Base-by-base conservation (phyloP, 2,113 vertebrate species). In the Pollachius pollachius region DNA sequence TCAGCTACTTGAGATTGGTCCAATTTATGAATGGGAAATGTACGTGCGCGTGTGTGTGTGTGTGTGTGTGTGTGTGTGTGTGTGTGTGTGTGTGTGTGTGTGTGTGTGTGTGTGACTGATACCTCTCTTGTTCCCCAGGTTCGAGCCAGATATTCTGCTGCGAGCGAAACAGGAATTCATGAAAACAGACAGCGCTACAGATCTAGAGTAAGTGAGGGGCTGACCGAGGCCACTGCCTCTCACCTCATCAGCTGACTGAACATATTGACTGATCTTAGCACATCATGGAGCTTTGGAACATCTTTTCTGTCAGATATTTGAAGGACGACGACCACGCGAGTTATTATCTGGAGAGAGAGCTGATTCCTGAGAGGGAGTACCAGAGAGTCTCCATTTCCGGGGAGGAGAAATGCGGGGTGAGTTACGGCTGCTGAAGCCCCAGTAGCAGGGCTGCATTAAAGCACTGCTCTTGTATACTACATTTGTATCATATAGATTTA, bases 131-230 rank as follows among this genome's bases (percentile, higher is more conserved):
- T 57, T 57, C 54, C 82, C 83, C 89, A 98, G 96, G 93, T 93
- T 97, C 90, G 96, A 98, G 89, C 96, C 96, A 15, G 96, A 98
- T 89, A 97, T 98, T 92, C 94, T 98, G 85, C 93, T 97, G 84
- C 93, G 96, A 71, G 96, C 96, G 91, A 97, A 97, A 93, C 96
- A 97, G 89, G 96, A 98, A 90, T 97, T 98, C 94, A 89, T 98
- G 95, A 98, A 98, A 94, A 95, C 95, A 71, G 96, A 98, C 94
- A 97, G 95, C 89, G 89, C 89, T n/a, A 76, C 91, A 15, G 95
- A 98, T 89, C 89, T 98, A 81, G 94, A 96, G 96, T 98, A 94
- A 97, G 96, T 93, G 85, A 84, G 79, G 54, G 54, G 54, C 54
- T 17, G 15, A 16, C 1, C 54, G 54, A 0, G 11, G 30, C 4